Conservation (phyloP, 2,888 invertebrate species). For the Apotomis capreana region DNA sequence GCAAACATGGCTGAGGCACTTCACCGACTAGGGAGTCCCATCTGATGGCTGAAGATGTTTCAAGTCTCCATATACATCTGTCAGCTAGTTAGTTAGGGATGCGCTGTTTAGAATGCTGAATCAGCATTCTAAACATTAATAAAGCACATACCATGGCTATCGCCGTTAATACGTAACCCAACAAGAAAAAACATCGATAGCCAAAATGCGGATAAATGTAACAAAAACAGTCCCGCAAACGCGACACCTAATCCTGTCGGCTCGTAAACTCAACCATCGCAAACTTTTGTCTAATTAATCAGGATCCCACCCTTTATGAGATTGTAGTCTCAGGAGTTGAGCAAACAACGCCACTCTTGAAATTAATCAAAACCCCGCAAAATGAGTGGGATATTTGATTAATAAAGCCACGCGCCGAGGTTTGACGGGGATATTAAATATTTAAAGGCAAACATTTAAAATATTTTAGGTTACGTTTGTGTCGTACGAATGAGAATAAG, state of each 20-base stretch:
- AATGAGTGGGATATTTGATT: constrained; percentile 34
- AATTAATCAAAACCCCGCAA: constrained; percentile 48
- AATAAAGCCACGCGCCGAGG: constrained; percentile 40
- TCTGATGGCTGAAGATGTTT: too few relatives aligned
- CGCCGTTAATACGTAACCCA: too few relatives aligned
- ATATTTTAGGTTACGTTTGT: constrained; percentile 6
- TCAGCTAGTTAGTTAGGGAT: too few relatives aligned
- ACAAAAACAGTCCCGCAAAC: neutral
- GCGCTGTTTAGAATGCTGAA: too few relatives aligned
- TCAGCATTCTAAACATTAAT: too few relatives aligned
- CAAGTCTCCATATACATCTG: too few relatives aligned
- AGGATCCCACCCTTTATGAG: constrained; percentile 45
- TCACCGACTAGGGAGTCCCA: too few relatives aligned
- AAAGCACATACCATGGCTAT: too few relatives aligned
- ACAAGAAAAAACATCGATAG: too few relatives aligned
- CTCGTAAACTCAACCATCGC: constrained; percentile 40
- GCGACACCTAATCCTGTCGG: constrained; percentile 6
- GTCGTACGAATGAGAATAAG: too few relatives aligned
- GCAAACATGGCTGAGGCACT: too few relatives aligned
- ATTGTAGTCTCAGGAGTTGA: constrained; percentile 41
- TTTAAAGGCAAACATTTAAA: constrained; percentile 23
- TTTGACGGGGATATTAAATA: constrained; percentile 24
- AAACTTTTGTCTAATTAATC: constrained; percentile 50
- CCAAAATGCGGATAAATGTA: neutral
- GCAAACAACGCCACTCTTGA: constrained; percentile 43